Evolutionary conservation across 2,888 invertebrate species (phyloP).

Genomic region (Catocala nupta): DNA sequence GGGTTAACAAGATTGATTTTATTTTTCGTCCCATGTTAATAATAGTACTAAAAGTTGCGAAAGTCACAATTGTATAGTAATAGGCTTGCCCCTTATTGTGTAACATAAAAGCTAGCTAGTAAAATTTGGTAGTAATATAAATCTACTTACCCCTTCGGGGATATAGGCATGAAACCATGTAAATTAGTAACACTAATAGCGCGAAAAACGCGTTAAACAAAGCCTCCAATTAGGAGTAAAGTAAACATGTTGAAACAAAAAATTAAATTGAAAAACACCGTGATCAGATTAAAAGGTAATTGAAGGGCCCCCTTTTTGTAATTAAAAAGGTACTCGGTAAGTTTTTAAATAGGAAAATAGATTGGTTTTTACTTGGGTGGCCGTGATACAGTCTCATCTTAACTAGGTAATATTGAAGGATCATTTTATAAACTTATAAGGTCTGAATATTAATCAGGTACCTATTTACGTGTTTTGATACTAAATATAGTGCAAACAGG

Average conservation of each 20-base stretch:
- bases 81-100: background rate
- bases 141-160: too few relatives aligned
- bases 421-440: background rate
- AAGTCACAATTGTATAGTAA: too few relatives aligned
- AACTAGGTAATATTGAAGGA: background rate
- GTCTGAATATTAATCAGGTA: background rate
- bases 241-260: constrained; percentile 13
- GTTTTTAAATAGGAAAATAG: constrained; percentile 4
- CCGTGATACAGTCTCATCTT: background rate
- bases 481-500: background rate
- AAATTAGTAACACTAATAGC: background rate
- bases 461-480: background rate
- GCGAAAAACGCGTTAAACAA: background rate
- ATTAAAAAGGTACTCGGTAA: constrained; percentile 33
- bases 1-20: too few relatives aligned
- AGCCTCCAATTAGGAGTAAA: background rate
- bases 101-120: background rate
- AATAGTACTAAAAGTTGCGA: too few relatives aligned
- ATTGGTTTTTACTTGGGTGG: constrained; percentile 1
- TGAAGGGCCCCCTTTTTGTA: constrained; percentile 17
- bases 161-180: too few relatives aligned
- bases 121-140: too few relatives aligned
- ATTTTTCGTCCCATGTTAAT: too few relatives aligned
- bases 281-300: constrained; percentile 37
- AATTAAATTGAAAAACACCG: constrained; percentile 25